Evolutionary conservation across 2,113 vertebrate genomes (phyloP).

Genomic region (Corapipo altera): DNA sequence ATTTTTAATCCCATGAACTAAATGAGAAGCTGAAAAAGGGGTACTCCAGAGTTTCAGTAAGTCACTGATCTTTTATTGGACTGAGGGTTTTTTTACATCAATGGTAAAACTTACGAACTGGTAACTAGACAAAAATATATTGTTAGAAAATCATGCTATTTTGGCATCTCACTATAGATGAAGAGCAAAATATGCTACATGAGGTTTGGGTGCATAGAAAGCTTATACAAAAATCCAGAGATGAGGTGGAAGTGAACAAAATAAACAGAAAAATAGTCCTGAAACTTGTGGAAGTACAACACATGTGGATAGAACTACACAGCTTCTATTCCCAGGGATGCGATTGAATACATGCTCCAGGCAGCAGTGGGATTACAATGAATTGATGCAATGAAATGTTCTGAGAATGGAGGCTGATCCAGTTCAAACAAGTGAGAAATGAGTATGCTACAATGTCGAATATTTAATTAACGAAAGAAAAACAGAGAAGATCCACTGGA

Average conservation of each 20-base stretch:
- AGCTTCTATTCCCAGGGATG: background rate
- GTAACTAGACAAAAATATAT: background rate
- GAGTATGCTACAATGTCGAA: constrained; percentile 36
- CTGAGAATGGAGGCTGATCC: constrained; percentile 52
- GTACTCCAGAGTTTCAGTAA: background rate
- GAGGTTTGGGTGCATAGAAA: background rate
- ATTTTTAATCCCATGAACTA: background rate
- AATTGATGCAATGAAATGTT: constrained; percentile 18
- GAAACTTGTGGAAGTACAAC: background rate
- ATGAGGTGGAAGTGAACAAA: background rate
- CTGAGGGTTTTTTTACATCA: background rate
- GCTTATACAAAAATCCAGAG: background rate
- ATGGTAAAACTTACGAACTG: background rate
- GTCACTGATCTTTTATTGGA: background rate
- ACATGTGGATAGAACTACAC: background rate
- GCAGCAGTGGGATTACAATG: constrained; percentile 33
- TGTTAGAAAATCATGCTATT: background rate
- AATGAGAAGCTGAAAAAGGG: background rate
- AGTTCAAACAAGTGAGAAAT: constrained; percentile 66
- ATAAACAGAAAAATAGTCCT: background rate
- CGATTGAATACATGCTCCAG: background rate
- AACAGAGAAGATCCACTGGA: constrained; percentile 42
- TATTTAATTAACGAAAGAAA: constrained; percentile 60
- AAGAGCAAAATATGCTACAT: background rate
- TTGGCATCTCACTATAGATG: background rate